Percentiles rank a stretch among this genome's conserved stretches.
phyloP scores from a whole-genome alignment of 53 echinoderm and acorn worm species.

The Antedon mediterranea region DNA sequence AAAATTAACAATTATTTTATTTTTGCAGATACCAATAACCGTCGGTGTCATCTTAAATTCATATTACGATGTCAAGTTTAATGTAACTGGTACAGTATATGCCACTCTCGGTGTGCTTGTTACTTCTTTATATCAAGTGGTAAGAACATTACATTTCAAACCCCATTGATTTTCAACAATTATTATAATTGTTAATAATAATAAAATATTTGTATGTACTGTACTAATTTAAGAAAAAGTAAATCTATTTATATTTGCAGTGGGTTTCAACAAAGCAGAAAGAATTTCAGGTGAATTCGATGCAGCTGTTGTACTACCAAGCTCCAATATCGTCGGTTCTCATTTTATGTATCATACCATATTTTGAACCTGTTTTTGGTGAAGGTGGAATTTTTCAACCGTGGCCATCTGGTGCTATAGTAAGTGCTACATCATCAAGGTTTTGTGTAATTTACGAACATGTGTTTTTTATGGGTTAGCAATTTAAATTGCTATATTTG shows the following conservation, averaged over 20 bases:
- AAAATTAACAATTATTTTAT: background rate
- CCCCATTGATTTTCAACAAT: too few species aligned
- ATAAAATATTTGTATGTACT: background rate
- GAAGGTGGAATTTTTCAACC: conserved; percentile 32
- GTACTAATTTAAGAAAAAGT: background rate
- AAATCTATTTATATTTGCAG: conserved; percentile 21
- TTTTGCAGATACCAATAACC: conserved; percentile 76
- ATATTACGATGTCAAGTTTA: conserved; percentile 74
- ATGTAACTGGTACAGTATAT: conserved; percentile 63
- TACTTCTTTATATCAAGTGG: conserved; percentile 85
- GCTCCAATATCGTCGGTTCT: conserved; percentile 70
- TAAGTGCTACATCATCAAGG: too few species aligned
- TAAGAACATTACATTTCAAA: conserved; percentile 23
- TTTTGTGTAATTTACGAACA: too few species aligned
- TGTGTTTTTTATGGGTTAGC: too few species aligned
- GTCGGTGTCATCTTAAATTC: conserved; percentile 86
- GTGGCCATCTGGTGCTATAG: conserved; percentile 45
- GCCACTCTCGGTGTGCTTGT: conserved; percentile 64
- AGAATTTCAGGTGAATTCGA: conserved; percentile 87
- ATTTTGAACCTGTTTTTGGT: conserved; percentile 48
- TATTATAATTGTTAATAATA: too few species aligned
- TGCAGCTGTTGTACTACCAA: conserved; percentile 91
- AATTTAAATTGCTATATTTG: too few species aligned
- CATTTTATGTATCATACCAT: conserved; percentile 37
- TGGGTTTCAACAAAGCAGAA: conserved; percentile 80